Evolutionary conservation across 2,888 invertebrate species (phyloP).

Genomic region (Auanema sp.): DNA sequence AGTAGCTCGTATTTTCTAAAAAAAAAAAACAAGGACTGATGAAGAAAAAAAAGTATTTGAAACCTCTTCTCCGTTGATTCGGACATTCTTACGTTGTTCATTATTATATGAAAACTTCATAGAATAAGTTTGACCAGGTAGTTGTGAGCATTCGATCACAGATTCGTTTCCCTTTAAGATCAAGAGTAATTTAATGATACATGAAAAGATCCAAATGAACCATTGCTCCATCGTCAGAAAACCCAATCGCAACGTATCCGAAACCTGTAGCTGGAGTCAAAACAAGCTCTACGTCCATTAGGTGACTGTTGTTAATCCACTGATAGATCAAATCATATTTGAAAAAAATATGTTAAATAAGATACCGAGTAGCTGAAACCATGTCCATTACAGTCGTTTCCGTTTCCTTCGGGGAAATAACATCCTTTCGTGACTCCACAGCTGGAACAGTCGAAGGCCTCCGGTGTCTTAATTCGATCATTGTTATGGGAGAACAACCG

Average conservation of each 20-base stretch:
- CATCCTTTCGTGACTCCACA: slow-evolving; percentile 43
- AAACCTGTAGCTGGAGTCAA: slow-evolving; percentile 22
- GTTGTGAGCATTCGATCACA: slow-evolving; percentile 38
- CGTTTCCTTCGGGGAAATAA: slow-evolving; percentile 23
- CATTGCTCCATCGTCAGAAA: slow-evolving; percentile 41
- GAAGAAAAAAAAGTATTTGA: too few relatives aligned
- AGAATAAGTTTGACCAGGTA: slow-evolving; percentile 20
- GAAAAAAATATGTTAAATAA: slow-evolving; percentile 1
- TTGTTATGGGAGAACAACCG: slow-evolving; percentile 3
- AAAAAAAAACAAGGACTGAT: too few relatives aligned
- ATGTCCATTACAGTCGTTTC: slow-evolving; percentile 22
- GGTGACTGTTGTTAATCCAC: slow-evolving; percentile 20
- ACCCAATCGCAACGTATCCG: slow-evolving; percentile 46
- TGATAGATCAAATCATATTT: neutral
- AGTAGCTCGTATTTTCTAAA: too few relatives aligned
- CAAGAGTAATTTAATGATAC: too few relatives aligned
- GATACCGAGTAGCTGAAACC: slow-evolving; percentile 16
- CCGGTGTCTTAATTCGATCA: slow-evolving; percentile 9
- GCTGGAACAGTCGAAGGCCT: slow-evolving; percentile 32
- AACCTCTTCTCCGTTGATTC: slow-evolving; percentile 28
- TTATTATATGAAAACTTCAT: slow-evolving; percentile 38
- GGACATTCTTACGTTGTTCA: slow-evolving; percentile 14
- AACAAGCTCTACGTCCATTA: slow-evolving; percentile 26
- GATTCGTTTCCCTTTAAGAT: slow-evolving; percentile 20
- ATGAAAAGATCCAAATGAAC: slow-evolving; percentile 14